Base-by-base conservation (phyloP, 2,113 vertebrate species). In the Cinclus mexicanus region DNA sequence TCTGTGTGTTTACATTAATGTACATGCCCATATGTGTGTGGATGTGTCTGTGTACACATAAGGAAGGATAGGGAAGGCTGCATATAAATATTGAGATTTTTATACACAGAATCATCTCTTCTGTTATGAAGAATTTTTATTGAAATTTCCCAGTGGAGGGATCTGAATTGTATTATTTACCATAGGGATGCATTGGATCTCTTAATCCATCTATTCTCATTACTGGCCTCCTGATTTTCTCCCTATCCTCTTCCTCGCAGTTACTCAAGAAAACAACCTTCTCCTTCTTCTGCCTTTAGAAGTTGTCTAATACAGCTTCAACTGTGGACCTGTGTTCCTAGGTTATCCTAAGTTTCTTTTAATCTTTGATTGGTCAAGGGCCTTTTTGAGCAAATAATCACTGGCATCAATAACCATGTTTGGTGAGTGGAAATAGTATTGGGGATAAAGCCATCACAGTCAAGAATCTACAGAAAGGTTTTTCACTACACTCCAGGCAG, bases 11-110 rank as follows among this genome's bases (percentile, higher is more conserved):
- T 47, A 14, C 6, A 61, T 29, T 37, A 53, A 16, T 44, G 6
- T 23, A 15, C 23, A 14, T 8, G 12, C 11, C 11, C n/a, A 37
- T 11, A 33, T 1, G 2, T 6, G 9, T 46, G 12, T 16, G 6
- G 10, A 9, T 41, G 20, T 60, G 21, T 50, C 28, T 59, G 7
- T 5, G 23, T 10, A 26, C 39, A 52, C 11, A 12, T 20, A 3
- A 1, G 39, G 14, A 47, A 1, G 39, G 14, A 47, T 9, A 42
- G 17, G 21, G 29, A n/a, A 64, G 6, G 39, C 15, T 87, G 19
- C 12, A 61, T 11, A 50, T 1, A 50, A 8, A 31, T 37, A 47
- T 14, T 49, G 12, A 81, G 26, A 28, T 57, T 59, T 46, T 46
- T 25, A 46, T 8, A 20, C 3, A 26, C 14, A 29, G 6, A 56